Evolutionary conservation across 2,888 invertebrate species (phyloP).

Genomic region (Megaustenia siamemsis): DNA sequence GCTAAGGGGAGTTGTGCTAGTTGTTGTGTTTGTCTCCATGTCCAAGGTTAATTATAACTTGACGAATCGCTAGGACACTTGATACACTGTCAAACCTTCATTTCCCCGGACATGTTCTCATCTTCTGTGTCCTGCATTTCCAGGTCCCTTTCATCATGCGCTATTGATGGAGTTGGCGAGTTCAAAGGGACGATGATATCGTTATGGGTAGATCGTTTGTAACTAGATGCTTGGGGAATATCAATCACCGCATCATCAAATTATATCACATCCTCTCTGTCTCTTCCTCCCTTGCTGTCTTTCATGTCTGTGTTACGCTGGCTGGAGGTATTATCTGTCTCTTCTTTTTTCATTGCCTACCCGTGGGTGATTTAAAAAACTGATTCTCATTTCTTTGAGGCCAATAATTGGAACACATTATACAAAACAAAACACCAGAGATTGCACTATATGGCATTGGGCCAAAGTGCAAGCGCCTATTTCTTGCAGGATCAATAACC

Average conservation of each 20-base stretch:
- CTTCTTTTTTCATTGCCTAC: background rate
- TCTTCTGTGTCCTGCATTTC: background rate
- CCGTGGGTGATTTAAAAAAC: background rate
- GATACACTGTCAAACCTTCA: background rate
- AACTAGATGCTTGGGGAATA: background rate
- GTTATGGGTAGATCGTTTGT: background rate
- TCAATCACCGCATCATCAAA: background rate
- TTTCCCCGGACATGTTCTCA: background rate
- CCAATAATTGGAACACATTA: no score
- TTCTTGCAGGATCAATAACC: no score
- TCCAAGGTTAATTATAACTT: background rate
- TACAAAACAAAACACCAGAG: no score
- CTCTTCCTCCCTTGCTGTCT: background rate
- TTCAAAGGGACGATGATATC: background rate
- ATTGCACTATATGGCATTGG: no score
- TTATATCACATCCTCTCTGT: background rate
- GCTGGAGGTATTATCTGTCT: background rate
- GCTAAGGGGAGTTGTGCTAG: no score
- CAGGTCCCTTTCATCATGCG: background rate
- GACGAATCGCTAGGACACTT: background rate
- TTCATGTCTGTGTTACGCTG: background rate
- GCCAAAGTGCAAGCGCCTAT: no score
- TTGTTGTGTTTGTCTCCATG: no score
- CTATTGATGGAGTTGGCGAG: background rate
- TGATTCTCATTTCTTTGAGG: no score